Conservation (phyloP, 2,888 invertebrate genomes). For the Emmelina monodactyla region DNA sequence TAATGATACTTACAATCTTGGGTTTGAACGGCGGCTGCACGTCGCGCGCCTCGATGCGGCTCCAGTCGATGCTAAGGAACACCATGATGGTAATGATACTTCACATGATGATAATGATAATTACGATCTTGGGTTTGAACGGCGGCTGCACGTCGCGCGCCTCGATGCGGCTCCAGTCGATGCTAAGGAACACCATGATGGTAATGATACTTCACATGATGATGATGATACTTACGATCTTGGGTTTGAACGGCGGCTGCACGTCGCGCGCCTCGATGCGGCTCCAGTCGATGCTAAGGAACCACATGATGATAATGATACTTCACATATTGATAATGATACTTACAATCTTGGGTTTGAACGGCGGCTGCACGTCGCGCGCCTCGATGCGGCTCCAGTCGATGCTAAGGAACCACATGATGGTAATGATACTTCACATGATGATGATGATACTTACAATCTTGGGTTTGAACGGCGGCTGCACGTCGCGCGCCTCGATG, state of each 20-base stretch:
- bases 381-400: constrained; percentile 98
- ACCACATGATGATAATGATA: too few species aligned
- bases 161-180: constrained; percentile 98
- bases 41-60: constrained; percentile 93
- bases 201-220: too few species aligned
- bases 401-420: too few species aligned
- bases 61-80: constrained; percentile 99
- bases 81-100: too few species aligned
- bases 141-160: constrained; percentile 98
- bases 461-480: constrained; percentile 99
- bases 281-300: constrained; percentile 99
- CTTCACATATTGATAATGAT: too few species aligned
- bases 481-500: constrained; percentile 95
- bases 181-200: too few species aligned
- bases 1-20: constrained; percentile 93
- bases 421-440: too few species aligned
- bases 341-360: constrained; percentile 98
- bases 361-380: constrained; percentile 98
- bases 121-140: constrained; percentile 99
- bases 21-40: constrained; percentile 99
- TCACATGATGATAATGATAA: too few species aligned
- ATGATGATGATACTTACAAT: constrained; percentile 93
- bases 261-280: constrained; percentile 96
- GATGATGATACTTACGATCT: constrained; percentile 94
- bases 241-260: constrained; percentile 99